Conservation (phyloP, 1,140 invertebrate species). For the Sitodiplosis mosellana region DNA sequence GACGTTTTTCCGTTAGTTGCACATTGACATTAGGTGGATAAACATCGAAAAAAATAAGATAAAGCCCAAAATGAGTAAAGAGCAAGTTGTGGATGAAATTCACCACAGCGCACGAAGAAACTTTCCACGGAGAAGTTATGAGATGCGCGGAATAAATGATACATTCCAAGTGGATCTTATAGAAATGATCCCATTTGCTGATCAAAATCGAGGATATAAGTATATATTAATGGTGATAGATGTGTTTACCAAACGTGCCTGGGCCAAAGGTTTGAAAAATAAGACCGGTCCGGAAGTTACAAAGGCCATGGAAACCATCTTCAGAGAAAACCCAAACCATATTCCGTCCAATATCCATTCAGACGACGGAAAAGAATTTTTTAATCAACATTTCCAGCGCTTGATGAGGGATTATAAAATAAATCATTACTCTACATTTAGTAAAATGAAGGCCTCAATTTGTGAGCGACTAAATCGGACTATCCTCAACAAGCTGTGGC, state of each 20-base stretch:
- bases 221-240: conserved; percentile 29
- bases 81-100: conserved; percentile 16
- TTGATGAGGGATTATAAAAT: conserved; percentile 20
- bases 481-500: conserved; percentile 26
- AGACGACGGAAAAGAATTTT: conserved; percentile 18
- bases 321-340: conserved; percentile 8
- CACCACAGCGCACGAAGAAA: conserved; percentile 20
- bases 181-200: conserved; percentile 18
- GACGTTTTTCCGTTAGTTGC: no score
- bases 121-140: conserved; percentile 17
- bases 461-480: conserved; percentile 28
- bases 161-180: conserved; percentile 25
- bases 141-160: conserved; percentile 21
- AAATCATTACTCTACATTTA: conserved; percentile 26
- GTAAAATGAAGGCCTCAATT: conserved; percentile 25
- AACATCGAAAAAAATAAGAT: background rate
- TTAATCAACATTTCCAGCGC: conserved; percentile 12
- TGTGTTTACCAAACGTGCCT: conserved; percentile 27
- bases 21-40: background rate
- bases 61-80: conserved; percentile 6
- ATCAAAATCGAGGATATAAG: conserved; percentile 22
- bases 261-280: conserved; percentile 25
- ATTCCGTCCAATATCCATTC: conserved; percentile 19
- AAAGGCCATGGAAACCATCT: conserved; percentile 15
- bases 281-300: conserved; percentile 22